Evolutionary conservation across 2,888 invertebrate genomes (phyloP).

Genomic region (Cheilosia vulpina): DNA sequence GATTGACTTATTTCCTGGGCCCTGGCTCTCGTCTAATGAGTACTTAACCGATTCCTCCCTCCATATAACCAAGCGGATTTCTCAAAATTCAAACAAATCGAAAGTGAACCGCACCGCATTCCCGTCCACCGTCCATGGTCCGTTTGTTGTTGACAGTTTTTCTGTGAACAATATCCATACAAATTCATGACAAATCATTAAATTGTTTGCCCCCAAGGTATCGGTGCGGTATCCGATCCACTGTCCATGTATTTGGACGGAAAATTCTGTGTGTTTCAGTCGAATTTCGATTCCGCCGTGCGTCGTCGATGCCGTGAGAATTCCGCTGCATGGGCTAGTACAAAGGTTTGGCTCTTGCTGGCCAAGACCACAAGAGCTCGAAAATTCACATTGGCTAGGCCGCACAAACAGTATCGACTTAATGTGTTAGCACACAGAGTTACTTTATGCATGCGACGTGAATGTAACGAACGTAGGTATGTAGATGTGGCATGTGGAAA

Average conservation of each 20-base stretch:
- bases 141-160: conserved; percentile 49
- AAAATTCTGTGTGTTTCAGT: conserved; percentile 49
- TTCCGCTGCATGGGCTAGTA: conserved; percentile 35
- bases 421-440: conserved; percentile 63
- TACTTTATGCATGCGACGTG: conserved; percentile 3
- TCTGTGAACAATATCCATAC: conserved; percentile 50
- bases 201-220: conserved; percentile 50
- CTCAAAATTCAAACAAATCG: conserved; percentile 65
- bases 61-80: conserved; percentile 44
- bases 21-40: conserved; percentile 35
- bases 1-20: conserved; percentile 68
- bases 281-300: conserved; percentile 18
- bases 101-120: conserved; percentile 57
- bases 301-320: conserved; percentile 59
- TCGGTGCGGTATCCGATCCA: neutral
- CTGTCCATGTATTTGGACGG: conserved; percentile 34
- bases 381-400: conserved; percentile 62
- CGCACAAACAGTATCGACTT: conserved; percentile 56
- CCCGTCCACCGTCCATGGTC: neutral
- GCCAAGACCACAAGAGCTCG: conserved; percentile 38
- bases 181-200: conserved; percentile 61
- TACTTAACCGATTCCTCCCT: conserved; percentile 38
- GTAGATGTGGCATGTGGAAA: conserved; percentile 20
- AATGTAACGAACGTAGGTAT: conserved; percentile 15
- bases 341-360: conserved; percentile 20